Evolutionary conservation across 2,113 vertebrate genomes (phyloP).

Genomic region (Cisticola juncidis): DNA sequence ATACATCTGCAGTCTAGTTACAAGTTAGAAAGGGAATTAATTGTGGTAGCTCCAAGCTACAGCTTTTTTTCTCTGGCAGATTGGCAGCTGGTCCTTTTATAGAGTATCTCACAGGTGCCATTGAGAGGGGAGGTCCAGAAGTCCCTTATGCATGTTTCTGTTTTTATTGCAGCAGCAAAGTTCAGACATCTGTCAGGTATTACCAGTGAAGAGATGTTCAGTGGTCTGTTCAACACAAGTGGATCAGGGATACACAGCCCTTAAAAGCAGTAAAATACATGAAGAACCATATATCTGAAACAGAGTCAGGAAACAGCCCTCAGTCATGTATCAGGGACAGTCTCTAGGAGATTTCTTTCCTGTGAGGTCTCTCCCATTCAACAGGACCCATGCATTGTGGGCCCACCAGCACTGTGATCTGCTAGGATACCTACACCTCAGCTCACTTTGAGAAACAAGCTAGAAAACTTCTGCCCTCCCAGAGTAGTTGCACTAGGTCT

Average conservation of each 20-base stretch:
- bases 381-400: not conserved
- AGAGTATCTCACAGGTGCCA: not conserved
- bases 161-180: not conserved
- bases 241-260: not conserved
- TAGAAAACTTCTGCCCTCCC: not conserved
- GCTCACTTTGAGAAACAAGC: not conserved
- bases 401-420: not conserved
- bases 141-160: not conserved
- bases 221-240: not conserved
- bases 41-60: not conserved
- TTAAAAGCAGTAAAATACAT: not conserved
- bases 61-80: not conserved
- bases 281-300: not conserved
- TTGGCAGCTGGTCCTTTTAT: not conserved
- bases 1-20: not conserved
- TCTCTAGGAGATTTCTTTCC: not conserved
- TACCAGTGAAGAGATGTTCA: not conserved
- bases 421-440: not conserved
- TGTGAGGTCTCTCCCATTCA: not conserved
- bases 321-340: not conserved
- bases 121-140: not conserved
- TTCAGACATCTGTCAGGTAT: slow-evolving; percentile 9
- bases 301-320: not conserved
- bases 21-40: not conserved
- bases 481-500: accelerated